Base-by-base conservation (phyloP, 1,140 invertebrate species). In the Hylyphantes graminicola region DNA sequence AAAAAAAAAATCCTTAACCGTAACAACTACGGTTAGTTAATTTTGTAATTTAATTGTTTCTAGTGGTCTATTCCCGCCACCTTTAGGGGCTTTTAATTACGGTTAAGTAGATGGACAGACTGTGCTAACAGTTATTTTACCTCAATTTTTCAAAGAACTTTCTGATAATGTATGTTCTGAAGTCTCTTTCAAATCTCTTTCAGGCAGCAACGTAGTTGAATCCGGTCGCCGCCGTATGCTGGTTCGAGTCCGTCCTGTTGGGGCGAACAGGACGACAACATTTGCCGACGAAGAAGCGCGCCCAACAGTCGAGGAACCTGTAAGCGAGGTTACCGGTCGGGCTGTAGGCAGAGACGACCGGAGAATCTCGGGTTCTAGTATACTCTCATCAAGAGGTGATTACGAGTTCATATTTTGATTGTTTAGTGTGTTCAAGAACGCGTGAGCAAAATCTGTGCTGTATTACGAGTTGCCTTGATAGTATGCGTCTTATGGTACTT, bases 311-410 rank as follows among this genome's bases (percentile, higher is more conserved):
- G 77, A 80, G 9, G 77, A 70, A 64, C 77, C 77, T 7, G 53
- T 55, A 1, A 76, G 55, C 63, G 57, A 73, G 63, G 68, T 73
- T 0, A 81, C 68, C 0, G 80, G 70, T 19, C 64, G 80, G 50
- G 80, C 80, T 55, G 80, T 83, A 0, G 13, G 70, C 21, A 61
- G 79, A 54, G 79, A 81, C 11, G 80, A 83, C 2, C 7, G 72
- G 7, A 48, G 70, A 55, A 5, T 83, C 0, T 83, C 80, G 2
- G 80, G 80, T 12, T 83, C 80, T 0, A 83, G 70, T 0, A 51
- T 83, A 7, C 72, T 65, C 1, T 59, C 80, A 2, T 72, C 67
- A 5, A 77, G 83, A 77, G 73, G 74, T 85, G 70, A 61, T 54
- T 15, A 21, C 12, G 13, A 59, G 21, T 3, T 50, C 67, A 35